Evolutionary conservation across 2,797 vertebrate genomes (phyloP).

Genomic region (Fratercula arctica): DNA sequence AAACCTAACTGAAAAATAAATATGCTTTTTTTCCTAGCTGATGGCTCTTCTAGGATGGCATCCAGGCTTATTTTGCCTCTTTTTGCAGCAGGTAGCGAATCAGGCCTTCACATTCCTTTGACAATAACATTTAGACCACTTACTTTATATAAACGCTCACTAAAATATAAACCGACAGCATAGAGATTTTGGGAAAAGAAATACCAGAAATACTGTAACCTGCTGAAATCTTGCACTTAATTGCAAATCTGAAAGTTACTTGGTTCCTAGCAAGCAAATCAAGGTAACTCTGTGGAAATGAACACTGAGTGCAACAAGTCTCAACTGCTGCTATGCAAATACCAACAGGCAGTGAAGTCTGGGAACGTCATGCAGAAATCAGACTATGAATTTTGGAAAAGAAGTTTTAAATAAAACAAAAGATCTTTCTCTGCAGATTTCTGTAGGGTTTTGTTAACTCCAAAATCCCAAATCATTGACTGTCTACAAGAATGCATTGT

Average conservation of each 20-base stretch:
- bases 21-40: not conserved
- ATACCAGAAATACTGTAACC: not conserved
- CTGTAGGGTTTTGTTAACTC: not conserved
- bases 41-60: not conserved
- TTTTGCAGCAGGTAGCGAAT: not conserved
- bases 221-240: not conserved
- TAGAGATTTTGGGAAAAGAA: not conserved
- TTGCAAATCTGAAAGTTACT: not conserved
- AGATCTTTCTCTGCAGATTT: not conserved
- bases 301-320: accelerated
- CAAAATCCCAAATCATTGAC: not conserved
- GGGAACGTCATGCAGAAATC: not conserved
- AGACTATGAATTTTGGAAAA: not conserved
- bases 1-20: not conserved
- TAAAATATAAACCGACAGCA: not conserved
- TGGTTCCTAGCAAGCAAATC: not conserved
- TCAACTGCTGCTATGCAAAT: not conserved
- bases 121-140: not conserved
- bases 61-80: not conserved
- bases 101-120: not conserved
- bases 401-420: not conserved
- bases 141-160: not conserved
- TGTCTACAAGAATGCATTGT: not conserved
- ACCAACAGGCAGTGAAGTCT: not conserved
- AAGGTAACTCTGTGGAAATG: not conserved